A percentile compares a stretch with the other conserved stretches of the same genome.
These are phyloP conservation scores for Scomber colias DNA, from an alignment of 2,113 vertebrate genomes.

Conservation along the genomic window DNA sequence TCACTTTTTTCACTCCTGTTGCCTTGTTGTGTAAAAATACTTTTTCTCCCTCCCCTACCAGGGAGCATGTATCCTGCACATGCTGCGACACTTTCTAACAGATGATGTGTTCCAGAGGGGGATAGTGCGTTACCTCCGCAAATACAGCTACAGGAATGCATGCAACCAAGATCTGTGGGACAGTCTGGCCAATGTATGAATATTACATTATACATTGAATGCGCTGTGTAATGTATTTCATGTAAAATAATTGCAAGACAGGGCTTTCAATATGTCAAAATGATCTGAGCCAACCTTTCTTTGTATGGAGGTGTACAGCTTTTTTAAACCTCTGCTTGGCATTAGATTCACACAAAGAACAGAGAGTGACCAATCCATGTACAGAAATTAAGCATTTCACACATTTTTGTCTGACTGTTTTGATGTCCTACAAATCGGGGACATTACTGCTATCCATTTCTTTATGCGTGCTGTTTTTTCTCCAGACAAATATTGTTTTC, in stretches of 20 bases:
- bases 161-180: slow-evolving; percentile 87
- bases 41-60: slow-evolving; percentile 48
- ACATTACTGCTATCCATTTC: too few relatives aligned
- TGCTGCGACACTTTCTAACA: slow-evolving; percentile 85
- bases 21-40: not conserved
- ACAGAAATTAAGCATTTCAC: not conserved
- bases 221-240: not conserved
- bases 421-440: too few relatives aligned
- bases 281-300: not conserved
- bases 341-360: too few relatives aligned
- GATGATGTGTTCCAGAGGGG: slow-evolving; percentile 86
- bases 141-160: slow-evolving; percentile 84
- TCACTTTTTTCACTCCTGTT: not conserved
- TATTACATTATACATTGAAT: slow-evolving; percentile 2
- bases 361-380: not conserved
- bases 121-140: slow-evolving; percentile 84
- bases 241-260: not conserved
- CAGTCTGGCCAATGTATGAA: slow-evolving; percentile 82
- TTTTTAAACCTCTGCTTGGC: not conserved
- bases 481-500: not conserved
- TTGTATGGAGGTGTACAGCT: not conserved
- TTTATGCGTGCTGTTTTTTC: not conserved
- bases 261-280: not conserved
- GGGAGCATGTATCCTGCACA: slow-evolving; percentile 87
- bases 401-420: not conserved